These are phyloP conservation scores for Cybosia mesomella DNA, from an alignment of 2,888 invertebrate species.

Conservation along the genomic window DNA sequence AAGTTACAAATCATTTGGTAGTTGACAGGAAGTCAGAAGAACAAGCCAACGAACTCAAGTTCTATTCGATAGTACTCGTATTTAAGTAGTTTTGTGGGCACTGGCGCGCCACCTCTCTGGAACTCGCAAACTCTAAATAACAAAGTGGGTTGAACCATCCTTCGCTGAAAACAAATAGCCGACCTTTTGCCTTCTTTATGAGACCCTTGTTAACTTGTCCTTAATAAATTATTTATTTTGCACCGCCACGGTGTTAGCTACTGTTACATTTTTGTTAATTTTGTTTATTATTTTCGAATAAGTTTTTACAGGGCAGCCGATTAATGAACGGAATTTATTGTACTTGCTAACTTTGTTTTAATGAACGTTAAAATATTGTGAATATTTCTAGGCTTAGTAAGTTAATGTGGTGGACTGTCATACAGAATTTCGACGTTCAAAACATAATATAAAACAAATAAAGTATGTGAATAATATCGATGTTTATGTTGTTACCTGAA, in stretches of 20 bases:
- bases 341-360: slow-evolving; percentile 51
- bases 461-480: neutral
- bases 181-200: slow-evolving; percentile 87
- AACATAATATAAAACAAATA: neutral
- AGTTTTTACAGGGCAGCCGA: slow-evolving; percentile 58
- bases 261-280: slow-evolving; percentile 74
- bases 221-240: slow-evolving; percentile 86
- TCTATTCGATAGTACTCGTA: slow-evolving; percentile 43
- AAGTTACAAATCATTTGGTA: slow-evolving; percentile 17
- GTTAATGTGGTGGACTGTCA: neutral
- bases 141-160: slow-evolving; percentile 80
- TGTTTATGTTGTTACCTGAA: neutral
- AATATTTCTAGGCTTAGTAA: slow-evolving; percentile 34
- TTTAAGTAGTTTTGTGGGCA: slow-evolving; percentile 66
- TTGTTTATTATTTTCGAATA: slow-evolving; percentile 77
- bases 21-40: slow-evolving; percentile 40
- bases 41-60: slow-evolving; percentile 37
- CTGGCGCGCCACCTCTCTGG: slow-evolving; percentile 61
- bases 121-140: slow-evolving; percentile 80
- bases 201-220: slow-evolving; percentile 87
- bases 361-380: slow-evolving; percentile 36
- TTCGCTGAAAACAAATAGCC: slow-evolving; percentile 84
- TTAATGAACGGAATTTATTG: slow-evolving; percentile 60
- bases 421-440: no score
- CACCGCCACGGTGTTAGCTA: slow-evolving; percentile 61